phyloP scores from a whole-genome alignment of 2,888 invertebrate genomes.

The Trypoxylon attenuatum region DNA sequence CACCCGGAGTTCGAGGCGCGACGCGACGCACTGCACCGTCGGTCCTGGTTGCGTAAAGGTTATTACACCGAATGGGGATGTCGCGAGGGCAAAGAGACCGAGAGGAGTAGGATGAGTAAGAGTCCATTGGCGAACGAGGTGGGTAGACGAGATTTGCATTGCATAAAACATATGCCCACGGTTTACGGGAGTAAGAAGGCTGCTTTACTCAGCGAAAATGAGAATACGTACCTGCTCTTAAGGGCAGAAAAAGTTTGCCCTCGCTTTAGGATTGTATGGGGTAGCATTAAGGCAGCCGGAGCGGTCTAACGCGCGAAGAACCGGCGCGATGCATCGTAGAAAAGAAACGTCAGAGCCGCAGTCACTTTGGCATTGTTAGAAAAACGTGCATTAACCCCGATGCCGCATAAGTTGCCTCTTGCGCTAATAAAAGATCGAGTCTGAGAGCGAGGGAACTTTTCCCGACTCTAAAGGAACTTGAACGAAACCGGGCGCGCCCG shows the following conservation, averaged over 20 bases:
- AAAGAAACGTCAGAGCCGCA: neutral
- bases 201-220: constrained; percentile 39
- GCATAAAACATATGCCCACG: constrained; percentile 62
- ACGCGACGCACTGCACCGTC: too few species aligned
- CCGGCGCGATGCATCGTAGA: neutral
- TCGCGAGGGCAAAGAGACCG: constrained; percentile 13
- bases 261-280: neutral
- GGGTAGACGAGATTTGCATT: constrained; percentile 61
- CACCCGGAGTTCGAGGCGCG: constrained; percentile 6
- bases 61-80: constrained; percentile 9
- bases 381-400: neutral
- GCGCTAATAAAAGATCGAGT: neutral
- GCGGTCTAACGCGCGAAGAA: neutral
- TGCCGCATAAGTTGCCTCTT: neutral
- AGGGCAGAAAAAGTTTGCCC: neutral
- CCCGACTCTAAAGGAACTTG: too few species aligned
- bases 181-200: constrained; percentile 37
- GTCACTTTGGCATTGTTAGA: neutral
- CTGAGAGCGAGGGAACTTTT: too few species aligned
- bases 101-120: constrained; percentile 4
- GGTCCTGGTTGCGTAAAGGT: neutral
- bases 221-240: constrained; percentile 19
- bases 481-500: too few species aligned
- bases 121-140: too few species aligned
- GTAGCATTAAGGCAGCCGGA: neutral